These are phyloP conservation scores for Endotricha flammealis DNA, from an alignment of 2,888 invertebrate species.

Conservation along the genomic window DNA sequence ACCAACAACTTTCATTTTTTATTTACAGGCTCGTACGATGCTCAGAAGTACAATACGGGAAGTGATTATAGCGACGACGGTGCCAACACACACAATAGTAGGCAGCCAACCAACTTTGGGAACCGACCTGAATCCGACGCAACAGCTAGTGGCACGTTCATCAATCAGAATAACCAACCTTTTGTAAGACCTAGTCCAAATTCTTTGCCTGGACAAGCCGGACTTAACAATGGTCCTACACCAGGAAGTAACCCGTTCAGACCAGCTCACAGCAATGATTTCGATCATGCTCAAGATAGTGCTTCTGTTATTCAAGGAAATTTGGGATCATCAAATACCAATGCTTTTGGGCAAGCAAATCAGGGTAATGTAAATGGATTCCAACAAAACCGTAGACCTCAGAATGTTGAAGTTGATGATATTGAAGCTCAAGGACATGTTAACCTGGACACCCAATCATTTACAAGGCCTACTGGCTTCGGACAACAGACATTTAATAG, in stretches of 20 bases:
- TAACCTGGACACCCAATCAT: conserved; percentile 3
- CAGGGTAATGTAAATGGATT: conserved; percentile 6
- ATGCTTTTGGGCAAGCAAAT: conserved; percentile 7
- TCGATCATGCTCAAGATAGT: conserved; percentile 1
- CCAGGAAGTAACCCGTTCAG: conserved; percentile 4
- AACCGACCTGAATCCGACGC: conserved; percentile 38
- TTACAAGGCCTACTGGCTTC: conserved; percentile 16
- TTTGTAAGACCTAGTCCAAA: conserved; percentile 27
- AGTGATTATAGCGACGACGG: conserved; percentile 50
- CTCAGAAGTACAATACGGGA: conserved; percentile 62
- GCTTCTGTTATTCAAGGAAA: neutral
- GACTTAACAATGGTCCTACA: conserved; percentile 6
- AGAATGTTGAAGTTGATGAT: conserved; percentile 6
- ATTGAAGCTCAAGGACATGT: conserved; percentile 5
- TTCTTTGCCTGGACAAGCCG: conserved; percentile 6
- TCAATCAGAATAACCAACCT: conserved; percentile 42
- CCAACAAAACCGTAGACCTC: conserved; percentile 13
- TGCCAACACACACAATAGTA: conserved; percentile 40
- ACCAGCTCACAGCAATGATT: conserved; percentile 2
- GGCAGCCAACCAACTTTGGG: conserved; percentile 41
- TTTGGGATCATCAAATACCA: conserved; percentile 7
- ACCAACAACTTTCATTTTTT: conserved; percentile 67
- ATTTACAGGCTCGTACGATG: conserved; percentile 71
- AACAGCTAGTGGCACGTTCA: conserved; percentile 38
- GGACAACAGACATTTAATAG: conserved; percentile 5